A percentile compares a stretch with the other conserved stretches of the same genome.
Conservation (phyloP, 1,140 invertebrate species). For the Teleopsis dalmanni region DNA sequence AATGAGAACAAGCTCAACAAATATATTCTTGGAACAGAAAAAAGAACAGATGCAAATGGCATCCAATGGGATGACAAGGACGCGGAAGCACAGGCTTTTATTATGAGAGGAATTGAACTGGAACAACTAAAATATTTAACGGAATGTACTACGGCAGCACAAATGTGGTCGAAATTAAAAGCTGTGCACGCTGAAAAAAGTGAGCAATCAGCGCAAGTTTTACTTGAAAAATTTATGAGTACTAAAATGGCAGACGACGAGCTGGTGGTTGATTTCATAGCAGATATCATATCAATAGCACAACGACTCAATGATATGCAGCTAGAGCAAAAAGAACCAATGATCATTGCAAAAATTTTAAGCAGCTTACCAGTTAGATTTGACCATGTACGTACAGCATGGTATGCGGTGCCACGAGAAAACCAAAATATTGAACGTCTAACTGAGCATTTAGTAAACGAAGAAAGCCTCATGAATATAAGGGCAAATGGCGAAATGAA, state of each 20-base stretch:
- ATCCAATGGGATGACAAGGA: no score
- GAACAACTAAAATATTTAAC: no score
- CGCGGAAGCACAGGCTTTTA: no score
- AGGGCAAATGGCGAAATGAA: not conserved
- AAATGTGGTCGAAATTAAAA: no score
- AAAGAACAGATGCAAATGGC: no score
- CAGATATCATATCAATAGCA: not conserved
- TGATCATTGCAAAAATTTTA: conserved; percentile 8
- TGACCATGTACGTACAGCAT: conserved; percentile 8
- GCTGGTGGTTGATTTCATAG: not conserved
- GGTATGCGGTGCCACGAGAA: conserved; percentile 4
- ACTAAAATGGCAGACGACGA: conserved; percentile 8
- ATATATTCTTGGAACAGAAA: no score
- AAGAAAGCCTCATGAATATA: not conserved
- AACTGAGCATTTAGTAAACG: conserved; percentile 8
- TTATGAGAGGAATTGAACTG: no score
- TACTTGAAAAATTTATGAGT: conserved; percentile 8
- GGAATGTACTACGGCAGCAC: no score
- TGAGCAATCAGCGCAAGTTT: conserved; percentile 1
- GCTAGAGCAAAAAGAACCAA: conserved; percentile 4
- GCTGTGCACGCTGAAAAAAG: no score
- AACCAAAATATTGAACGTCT: conserved; percentile 8
- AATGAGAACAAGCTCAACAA: no score
- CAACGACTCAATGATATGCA: conserved; percentile 5
- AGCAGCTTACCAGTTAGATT: not conserved